Evolutionary conservation across 2,113 vertebrate species (phyloP), one percentile per base, ranked within the genome.

Genomic region (Danionella cerebrum): DNA sequence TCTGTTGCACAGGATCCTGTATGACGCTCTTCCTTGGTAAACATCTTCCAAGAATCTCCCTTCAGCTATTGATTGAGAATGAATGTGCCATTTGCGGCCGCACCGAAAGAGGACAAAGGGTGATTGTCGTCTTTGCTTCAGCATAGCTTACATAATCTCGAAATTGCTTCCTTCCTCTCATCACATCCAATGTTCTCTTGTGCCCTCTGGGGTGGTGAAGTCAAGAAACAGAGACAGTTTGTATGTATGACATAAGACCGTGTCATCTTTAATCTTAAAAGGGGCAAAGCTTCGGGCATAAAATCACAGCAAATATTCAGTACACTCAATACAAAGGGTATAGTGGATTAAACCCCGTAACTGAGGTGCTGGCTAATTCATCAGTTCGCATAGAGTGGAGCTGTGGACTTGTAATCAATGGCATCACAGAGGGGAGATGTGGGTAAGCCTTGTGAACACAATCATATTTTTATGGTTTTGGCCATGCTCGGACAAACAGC

Each of bases 401-500:
- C 73, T 75, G 66, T 70, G 70, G 72, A n/a, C n/a, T n/a, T 74
- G 55, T 77, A 87, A 84, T 86, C 80, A 75, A 83, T 84, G 80
- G 70, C 60, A 57, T 66, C 29, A 39, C 59, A 78, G 64, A n/a
- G 55, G 29, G 67, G 53, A 80, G 81, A 80, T 84, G 77, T 79
- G 72, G 80, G 70, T 72, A 78, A 79, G 78, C 62, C 57, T 41
- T 76, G 76, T 27, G 79, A 78, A 77, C 64, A 67, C 71, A 82
- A 78, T 82, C 76, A 52, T 79, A 75, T 84, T 82, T 79, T 83
- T 78, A 82, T 83, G 78, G 79, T 84, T 80, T 74, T 52, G 67
- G 42, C 74, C 52, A 66, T 71, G 67, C 60, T 76, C 66, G 76
- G 77, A 81, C 55, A 79, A 76, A 51, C 65, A 78, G 18, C 48